Conservation (phyloP, 1,140 invertebrate genomes). For the Olivierus martensii region DNA sequence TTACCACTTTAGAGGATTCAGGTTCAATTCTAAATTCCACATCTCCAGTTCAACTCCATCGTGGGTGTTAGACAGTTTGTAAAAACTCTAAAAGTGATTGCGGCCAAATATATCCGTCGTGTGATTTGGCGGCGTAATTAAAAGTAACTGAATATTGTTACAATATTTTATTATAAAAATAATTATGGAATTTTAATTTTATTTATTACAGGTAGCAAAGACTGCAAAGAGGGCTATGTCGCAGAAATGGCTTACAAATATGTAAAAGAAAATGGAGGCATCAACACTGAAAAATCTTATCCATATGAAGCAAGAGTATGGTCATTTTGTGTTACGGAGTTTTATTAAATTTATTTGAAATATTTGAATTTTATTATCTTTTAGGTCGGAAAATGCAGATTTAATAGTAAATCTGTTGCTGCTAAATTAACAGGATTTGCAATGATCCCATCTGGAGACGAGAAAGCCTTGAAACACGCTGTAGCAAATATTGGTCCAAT, state of each 20-base stretch:
- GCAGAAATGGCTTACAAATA: constrained; percentile 9
- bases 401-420: constrained; percentile 32
- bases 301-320: constrained; percentile 28
- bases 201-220: constrained; percentile 42
- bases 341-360: neutral
- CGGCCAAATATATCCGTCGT: no score
- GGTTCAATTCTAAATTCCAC: no score
- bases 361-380: neutral
- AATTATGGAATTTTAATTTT: no score
- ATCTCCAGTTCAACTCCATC: no score
- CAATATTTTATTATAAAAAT: no score
- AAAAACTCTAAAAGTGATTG: no score
- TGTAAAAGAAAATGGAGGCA: constrained; percentile 33
- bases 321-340: neutral
- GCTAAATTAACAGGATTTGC: constrained; percentile 29
- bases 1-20: no score
- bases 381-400: constrained; percentile 21
- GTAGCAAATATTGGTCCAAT: constrained; percentile 29
- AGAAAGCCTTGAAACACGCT: constrained; percentile 28
- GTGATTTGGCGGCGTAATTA: no score
- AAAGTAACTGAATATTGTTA: no score
- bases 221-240: constrained; percentile 45
- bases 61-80: no score
- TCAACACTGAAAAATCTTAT: constrained; percentile 36
- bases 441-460: constrained; percentile 30